A percentile compares a stretch with the other conserved stretches of the same genome.
These are phyloP conservation scores for Coleophora deauratella DNA, from an alignment of 2,888 invertebrate species.

Conservation along the genomic window DNA sequence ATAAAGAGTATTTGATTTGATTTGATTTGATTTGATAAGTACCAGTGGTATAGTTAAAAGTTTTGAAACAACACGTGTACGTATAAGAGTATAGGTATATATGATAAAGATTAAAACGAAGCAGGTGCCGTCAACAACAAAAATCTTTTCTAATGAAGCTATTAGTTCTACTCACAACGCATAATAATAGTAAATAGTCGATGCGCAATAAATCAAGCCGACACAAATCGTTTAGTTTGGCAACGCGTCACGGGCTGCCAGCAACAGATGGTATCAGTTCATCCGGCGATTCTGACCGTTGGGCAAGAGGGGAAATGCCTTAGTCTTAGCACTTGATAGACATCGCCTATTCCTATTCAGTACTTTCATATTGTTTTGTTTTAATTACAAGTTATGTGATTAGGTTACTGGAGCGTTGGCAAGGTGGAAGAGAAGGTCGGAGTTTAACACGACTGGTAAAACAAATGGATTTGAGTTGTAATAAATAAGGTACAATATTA, in stretches of 20 bases:
- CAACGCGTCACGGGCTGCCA: constrained; percentile 39
- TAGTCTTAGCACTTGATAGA: constrained; percentile 5
- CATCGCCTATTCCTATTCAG: constrained; percentile 15
- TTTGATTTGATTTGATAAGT: no score
- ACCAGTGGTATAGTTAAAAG: no score
- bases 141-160: constrained; percentile 12
- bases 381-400: constrained; percentile 48
- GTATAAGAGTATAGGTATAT: no score
- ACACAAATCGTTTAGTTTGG: constrained; percentile 45
- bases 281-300: constrained; percentile 66
- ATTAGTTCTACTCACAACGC: constrained; percentile 22
- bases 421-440: background rate
- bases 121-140: background rate
- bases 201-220: constrained; percentile 45
- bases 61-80: no score
- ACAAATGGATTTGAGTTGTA: background rate
- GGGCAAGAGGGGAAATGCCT: constrained; percentile 30
- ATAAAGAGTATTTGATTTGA: no score
- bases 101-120: background rate
- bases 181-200: constrained; percentile 14
- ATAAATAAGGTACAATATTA: background rate
- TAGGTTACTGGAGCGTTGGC: constrained; percentile 34
- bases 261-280: constrained; percentile 46
- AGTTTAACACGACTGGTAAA: background rate
- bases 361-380: constrained; percentile 66